Evolutionary conservation across 1,140 invertebrate species (phyloP).

Genomic region (Bombus consobrinus): DNA sequence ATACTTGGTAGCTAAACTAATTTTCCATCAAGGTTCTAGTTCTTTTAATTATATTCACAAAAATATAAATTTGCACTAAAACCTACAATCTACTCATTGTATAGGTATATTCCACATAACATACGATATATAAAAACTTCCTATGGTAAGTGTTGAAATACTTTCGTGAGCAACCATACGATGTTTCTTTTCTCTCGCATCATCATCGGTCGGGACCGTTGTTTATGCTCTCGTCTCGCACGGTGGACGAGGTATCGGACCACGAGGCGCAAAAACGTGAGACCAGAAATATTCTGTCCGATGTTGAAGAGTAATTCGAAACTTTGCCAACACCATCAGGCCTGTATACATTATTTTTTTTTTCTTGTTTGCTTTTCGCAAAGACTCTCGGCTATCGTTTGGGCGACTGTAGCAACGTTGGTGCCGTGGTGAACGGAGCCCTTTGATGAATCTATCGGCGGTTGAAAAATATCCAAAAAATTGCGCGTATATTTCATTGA

Average conservation of each 20-base stretch:
- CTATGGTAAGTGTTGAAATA: neutral
- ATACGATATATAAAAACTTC: neutral
- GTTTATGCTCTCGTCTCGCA: neutral
- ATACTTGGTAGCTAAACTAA: too few species aligned
- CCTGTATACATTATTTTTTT: neutral
- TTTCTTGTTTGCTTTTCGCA: neutral
- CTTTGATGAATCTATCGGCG: slow-evolving; percentile 19
- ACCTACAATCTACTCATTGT: too few species aligned
- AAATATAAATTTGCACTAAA: too few species aligned
- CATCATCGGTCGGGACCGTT: neutral
- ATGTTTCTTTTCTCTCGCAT: too few species aligned
- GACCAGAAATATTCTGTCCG: neutral
- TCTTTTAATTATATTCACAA: too few species aligned
- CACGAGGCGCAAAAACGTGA: neutral
- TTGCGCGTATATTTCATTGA: neutral
- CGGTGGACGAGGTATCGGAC: neutral
- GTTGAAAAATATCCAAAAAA: slow-evolving; percentile 16
- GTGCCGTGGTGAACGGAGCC: neutral
- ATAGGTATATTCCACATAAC: too few species aligned
- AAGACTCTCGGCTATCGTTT: neutral
- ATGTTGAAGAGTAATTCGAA: neutral
- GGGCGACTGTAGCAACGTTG: neutral
- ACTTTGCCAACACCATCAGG: neutral
- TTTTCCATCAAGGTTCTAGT: too few species aligned
- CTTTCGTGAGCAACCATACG: neutral